phyloP scores from a whole-genome alignment of 2,888 invertebrate genomes.

The Baccha elongata region DNA sequence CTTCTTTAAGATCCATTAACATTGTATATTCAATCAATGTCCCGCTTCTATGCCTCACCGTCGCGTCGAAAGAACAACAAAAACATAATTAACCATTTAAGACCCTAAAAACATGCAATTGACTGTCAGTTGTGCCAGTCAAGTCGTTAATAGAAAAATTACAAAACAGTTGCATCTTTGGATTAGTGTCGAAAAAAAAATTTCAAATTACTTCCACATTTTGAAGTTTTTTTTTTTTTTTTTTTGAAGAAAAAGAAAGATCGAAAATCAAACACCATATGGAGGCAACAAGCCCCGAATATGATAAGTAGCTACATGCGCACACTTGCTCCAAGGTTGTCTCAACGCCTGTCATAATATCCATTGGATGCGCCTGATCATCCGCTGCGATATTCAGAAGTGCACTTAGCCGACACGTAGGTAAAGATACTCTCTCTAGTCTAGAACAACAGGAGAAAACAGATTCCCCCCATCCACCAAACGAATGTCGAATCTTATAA shows the following conservation, averaged over 20 bases:
- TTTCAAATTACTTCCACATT: constrained; percentile 62
- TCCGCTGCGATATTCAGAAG: constrained; percentile 44
- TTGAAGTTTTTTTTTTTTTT: constrained; percentile 42
- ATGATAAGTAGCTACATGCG: constrained; percentile 37
- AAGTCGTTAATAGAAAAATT: constrained; percentile 58
- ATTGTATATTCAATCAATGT: constrained; percentile 39
- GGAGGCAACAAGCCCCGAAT: not conserved
- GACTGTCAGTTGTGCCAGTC: constrained; percentile 35
- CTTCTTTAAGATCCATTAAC: constrained; percentile 52
- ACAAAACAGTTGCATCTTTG: constrained; percentile 71
- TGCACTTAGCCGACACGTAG: constrained; percentile 61
- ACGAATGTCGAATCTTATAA: constrained; percentile 24
- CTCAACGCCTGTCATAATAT: constrained; percentile 72
- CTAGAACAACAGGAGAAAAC: not conserved
- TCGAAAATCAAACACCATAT: constrained; percentile 29
- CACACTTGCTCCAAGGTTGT: constrained; percentile 72
- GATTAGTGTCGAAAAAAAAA: constrained; percentile 66
- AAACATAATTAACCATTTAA: constrained; percentile 73
- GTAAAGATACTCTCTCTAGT: constrained; percentile 49
- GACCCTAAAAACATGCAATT: constrained; percentile 56
- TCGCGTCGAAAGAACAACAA: constrained; percentile 45
- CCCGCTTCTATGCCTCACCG: not conserved
- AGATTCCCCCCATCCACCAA: not conserved
- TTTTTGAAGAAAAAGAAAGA: not conserved
- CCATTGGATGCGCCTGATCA: constrained; percentile 38